Base-by-base conservation (phyloP, 2,888 invertebrate genomes). In the Rhingia rostrata region DNA sequence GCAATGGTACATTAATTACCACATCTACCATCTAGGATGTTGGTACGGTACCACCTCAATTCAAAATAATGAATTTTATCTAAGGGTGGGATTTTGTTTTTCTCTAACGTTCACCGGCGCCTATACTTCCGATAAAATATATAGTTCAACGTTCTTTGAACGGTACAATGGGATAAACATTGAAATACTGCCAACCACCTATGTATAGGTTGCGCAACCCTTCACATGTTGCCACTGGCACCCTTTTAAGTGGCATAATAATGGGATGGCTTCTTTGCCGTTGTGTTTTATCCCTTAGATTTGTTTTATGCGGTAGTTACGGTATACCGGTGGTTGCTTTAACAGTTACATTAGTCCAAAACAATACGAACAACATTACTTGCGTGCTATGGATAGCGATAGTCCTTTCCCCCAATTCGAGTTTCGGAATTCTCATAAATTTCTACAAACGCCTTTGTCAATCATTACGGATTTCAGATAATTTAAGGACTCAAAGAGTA, bases 1-100 rank as follows among this genome's bases (percentile, higher is more conserved):
- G 22, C 53, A 66, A 53, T 53, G 66, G 53, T 66, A 66, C 66
- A 66, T 53, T 41, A 53, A 53, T 66, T 66, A 66, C 33, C 33
- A 22, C 63, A 49, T 49, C 49, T 35, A 47, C 63, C 30, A 33
- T 56, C 10, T 6, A 43, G 32, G 30, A 10, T 32, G n/a, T 6
- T 10, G 43, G 22, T 14, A 49, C 7, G 22, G 30, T 14, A 9
- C 14, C 47, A 22, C 37, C 47, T 10, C 30, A 35, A 35, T 6
- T 47, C 5, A 2, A 39, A 58, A 12, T 22, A 22, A 22, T 22
- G 22, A 45, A 14, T 12, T 41, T 32, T 53, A 41, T 9, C 43
- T 53, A 41, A 22, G 22, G 66, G 14, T 33, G 35, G 37, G 49
- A 12, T 35, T 30, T 3, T 22, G 30, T 51, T 32, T 51, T 49